phyloP scores from a whole-genome alignment of 2,888 invertebrate species.

The Agriopis marginaria region DNA sequence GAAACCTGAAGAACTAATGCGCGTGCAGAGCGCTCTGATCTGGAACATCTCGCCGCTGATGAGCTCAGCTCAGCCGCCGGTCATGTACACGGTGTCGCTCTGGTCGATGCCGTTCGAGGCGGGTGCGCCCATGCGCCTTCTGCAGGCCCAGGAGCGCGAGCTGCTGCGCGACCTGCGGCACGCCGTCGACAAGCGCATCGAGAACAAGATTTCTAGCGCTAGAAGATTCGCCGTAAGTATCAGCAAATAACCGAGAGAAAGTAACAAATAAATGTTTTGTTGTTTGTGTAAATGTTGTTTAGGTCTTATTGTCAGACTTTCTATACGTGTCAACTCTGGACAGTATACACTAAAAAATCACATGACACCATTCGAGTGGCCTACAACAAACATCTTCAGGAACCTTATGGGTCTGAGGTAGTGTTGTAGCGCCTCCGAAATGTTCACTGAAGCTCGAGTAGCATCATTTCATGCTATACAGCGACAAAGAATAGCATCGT shows the following conservation, averaged over 20 bases:
- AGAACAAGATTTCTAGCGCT: constrained; percentile 97
- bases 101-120: constrained; percentile 95
- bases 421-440: no score
- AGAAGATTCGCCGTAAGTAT: constrained; percentile 95
- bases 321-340: no score
- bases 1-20: constrained; percentile 96
- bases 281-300: no score
- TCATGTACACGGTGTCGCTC: constrained; percentile 95
- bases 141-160: constrained; percentile 95
- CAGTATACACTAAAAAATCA: no score
- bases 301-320: no score
- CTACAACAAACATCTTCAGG: no score
- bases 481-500: no score
- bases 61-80: constrained; percentile 97
- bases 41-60: constrained; percentile 99
- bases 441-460: no score
- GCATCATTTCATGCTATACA: no score
- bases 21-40: constrained; percentile 96
- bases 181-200: constrained; percentile 95
- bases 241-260: background rate
- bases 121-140: constrained; percentile 92
- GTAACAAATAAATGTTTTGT: no score
- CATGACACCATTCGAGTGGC: no score
- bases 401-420: no score
- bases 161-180: constrained; percentile 94